Evolutionary conservation across 2,113 vertebrate species (phyloP).

Genomic region (Aix galericulata): DNA sequence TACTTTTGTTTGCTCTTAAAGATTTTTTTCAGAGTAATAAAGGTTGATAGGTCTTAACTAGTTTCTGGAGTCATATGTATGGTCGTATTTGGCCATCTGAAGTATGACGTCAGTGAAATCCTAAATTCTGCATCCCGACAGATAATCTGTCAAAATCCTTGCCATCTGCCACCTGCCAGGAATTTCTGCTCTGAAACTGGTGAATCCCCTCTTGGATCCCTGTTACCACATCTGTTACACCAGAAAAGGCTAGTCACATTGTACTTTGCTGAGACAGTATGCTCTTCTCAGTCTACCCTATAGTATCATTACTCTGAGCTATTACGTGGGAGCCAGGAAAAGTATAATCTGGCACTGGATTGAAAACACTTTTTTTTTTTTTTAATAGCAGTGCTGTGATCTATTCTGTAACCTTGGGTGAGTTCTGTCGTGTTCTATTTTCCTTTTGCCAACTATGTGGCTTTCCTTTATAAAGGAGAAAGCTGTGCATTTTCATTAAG

Average conservation of each 20-base stretch:
- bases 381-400: background rate
- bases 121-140: background rate
- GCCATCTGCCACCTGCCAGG: background rate
- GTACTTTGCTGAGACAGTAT: background rate
- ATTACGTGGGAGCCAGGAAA: background rate
- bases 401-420: background rate
- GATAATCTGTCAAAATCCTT: background rate
- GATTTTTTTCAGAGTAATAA: background rate
- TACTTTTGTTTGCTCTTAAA: background rate
- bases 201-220: background rate
- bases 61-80: background rate
- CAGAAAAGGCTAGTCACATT: background rate
- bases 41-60: background rate
- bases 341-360: background rate
- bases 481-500: fast-evolving
- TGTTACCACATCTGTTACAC: background rate
- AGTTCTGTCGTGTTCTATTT: background rate
- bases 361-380: background rate
- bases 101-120: background rate
- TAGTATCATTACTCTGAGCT: background rate
- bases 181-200: background rate
- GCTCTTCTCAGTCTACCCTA: background rate
- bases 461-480: background rate
- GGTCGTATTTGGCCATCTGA: background rate
- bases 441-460: background rate